These are phyloP conservation scores for Thripadectes ignobilis DNA, from an alignment of 2,797 vertebrate species.

Conservation along the genomic window DNA sequence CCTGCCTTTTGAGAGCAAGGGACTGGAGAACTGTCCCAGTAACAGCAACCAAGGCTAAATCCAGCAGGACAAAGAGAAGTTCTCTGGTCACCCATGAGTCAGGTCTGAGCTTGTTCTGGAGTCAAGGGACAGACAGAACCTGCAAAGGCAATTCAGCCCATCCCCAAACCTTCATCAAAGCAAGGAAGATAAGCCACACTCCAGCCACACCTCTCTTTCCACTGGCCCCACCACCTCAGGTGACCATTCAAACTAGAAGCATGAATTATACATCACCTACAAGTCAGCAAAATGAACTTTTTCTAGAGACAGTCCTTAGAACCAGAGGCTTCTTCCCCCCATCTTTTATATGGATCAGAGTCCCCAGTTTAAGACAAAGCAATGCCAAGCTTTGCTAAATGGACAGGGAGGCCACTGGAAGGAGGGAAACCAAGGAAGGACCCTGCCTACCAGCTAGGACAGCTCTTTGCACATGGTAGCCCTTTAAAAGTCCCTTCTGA, in stretches of 20 bases:
- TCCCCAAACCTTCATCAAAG: neutral
- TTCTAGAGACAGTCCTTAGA: neutral
- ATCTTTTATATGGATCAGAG: accelerated
- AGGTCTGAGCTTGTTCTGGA: neutral
- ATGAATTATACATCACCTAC: accelerated
- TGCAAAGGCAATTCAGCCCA: neutral
- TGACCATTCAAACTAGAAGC: accelerated
- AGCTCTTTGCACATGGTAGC: neutral
- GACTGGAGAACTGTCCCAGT: neutral
- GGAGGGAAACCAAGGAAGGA: neutral
- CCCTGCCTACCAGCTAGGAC: neutral
- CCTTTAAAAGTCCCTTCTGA: neutral
- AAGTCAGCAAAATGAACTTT: neutral
- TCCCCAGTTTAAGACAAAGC: neutral
- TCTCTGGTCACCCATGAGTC: neutral
- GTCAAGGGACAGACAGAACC: neutral
- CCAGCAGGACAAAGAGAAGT: neutral
- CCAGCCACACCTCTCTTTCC: neutral
- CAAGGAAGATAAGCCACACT: neutral
- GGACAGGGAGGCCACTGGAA: neutral
- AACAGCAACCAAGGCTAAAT: neutral
- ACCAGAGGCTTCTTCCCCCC: neutral
- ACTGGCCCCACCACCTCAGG: neutral
- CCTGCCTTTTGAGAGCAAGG: neutral
- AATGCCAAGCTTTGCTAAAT: accelerated